Percentiles rank a stretch among this genome's conserved stretches.
These are phyloP conservation scores for Pammene aurita DNA, from an alignment of 2,888 invertebrate species.

Conservation along the genomic window DNA sequence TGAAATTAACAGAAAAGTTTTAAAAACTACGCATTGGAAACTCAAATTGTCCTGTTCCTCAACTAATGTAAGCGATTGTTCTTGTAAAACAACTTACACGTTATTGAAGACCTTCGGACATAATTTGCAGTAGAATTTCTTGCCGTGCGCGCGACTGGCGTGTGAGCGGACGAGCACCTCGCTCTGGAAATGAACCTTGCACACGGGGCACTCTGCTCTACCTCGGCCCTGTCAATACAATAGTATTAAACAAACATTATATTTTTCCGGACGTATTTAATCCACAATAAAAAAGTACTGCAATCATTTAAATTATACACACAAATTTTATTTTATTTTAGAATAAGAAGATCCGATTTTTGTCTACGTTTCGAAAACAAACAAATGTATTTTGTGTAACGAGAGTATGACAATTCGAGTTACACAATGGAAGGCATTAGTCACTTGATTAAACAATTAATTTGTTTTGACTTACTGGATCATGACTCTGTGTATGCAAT, in stretches of 20 bases:
- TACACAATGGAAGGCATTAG: neutral
- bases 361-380: too few species aligned
- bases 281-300: too few species aligned
- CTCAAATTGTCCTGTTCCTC: too few species aligned
- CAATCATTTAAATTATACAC: too few species aligned
- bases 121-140: conserved; percentile 50
- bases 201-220: conserved; percentile 48
- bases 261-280: neutral
- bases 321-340: too few species aligned
- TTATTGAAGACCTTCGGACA: conserved; percentile 51
- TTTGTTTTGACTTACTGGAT: conserved; percentile 46
- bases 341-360: too few species aligned
- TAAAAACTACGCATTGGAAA: too few species aligned
- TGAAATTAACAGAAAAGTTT: too few species aligned
- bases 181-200: conserved; percentile 50
- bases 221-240: conserved; percentile 47
- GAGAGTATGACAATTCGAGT: too few species aligned
- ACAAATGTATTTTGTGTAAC: too few species aligned
- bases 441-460: neutral
- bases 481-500: conserved; percentile 46
- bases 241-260: neutral
- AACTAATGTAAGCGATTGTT: too few species aligned
- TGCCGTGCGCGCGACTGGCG: conserved; percentile 46
- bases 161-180: conserved; percentile 45
- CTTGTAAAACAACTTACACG: conserved; percentile 47